A percentile compares a stretch with the other conserved stretches of the same genome.
Conservation (phyloP, 2,888 invertebrate species). For the Tipula confusa region DNA sequence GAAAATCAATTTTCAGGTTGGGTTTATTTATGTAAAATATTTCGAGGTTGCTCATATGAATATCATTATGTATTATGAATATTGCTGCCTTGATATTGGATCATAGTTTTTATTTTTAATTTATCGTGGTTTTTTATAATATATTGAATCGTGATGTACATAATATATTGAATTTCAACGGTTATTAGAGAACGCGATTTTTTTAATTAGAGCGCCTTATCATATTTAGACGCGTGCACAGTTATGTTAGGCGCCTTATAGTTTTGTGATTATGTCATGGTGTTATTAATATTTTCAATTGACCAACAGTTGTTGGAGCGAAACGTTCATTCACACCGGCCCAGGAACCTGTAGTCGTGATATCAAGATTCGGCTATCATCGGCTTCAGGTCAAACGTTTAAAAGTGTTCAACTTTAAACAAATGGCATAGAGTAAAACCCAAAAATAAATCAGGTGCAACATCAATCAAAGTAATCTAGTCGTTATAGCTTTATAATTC, state of each 20-base stretch:
- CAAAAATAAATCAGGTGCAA: too few species aligned
- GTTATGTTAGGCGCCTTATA: not conserved
- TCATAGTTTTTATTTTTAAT: not conserved
- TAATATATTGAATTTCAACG: not conserved
- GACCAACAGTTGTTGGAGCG: too few species aligned
- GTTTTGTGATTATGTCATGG: not conserved
- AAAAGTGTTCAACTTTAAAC: too few species aligned
- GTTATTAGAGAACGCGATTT: too few species aligned
- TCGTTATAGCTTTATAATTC: too few species aligned
- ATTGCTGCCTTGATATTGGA: not conserved
- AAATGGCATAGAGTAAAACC: too few species aligned
- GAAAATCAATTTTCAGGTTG: not conserved
- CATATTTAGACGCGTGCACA: not conserved
- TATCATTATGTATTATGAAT: not conserved
- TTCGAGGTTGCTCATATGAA: not conserved
- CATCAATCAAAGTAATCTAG: too few species aligned
- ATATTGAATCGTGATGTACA: not conserved
- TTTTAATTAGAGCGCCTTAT: not conserved
- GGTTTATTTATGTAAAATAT: not conserved
- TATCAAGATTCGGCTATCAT: too few species aligned
- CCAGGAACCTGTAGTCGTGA: too few species aligned
- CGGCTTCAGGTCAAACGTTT: too few species aligned
- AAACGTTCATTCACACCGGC: too few species aligned
- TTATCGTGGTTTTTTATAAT: not conserved
- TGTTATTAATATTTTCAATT: too few species aligned